A percentile compares a stretch with the other conserved stretches of the same genome.
These are phyloP conservation scores for Rhaphigaster nebulosa DNA, from an alignment of 2,888 invertebrate genomes.

Conservation along the genomic window DNA sequence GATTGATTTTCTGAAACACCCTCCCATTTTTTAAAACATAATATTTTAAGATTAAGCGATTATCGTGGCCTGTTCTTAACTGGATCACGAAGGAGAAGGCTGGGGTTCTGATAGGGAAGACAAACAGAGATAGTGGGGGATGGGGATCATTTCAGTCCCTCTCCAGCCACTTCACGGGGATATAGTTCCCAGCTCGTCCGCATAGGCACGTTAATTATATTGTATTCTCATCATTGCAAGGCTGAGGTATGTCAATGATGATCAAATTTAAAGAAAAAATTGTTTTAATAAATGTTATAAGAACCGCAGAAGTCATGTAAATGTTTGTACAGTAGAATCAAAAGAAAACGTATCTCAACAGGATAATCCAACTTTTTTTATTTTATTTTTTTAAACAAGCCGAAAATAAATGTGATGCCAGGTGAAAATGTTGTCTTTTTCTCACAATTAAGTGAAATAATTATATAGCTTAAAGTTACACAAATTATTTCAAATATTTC, in stretches of 20 bases:
- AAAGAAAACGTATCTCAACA: background rate
- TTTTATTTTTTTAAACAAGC: no score
- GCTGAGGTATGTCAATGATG: conserved; percentile 24
- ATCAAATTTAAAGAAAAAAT: background rate
- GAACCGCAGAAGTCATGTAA: background rate
- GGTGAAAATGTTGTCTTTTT: no score
- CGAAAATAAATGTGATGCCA: no score
- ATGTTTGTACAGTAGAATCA: background rate
- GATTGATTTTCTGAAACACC: no score
- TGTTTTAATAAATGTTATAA: background rate
- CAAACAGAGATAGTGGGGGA: conserved; percentile 26
- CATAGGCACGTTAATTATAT: background rate
- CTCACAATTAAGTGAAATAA: no score
- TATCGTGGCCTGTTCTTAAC: background rate
- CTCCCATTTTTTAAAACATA: background rate
- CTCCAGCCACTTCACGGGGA: background rate
- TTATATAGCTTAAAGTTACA: no score
- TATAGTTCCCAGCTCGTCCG: background rate
- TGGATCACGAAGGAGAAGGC: background rate
- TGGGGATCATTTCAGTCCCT: background rate
- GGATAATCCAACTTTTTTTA: no score
- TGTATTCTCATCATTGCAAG: background rate
- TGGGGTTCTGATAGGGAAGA: background rate
- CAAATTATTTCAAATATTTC: no score
- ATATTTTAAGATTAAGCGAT: background rate